A percentile compares a stretch with the other conserved stretches of the same genome.
Evolutionary conservation across 2,113 vertebrate species (phyloP).

Genomic region (Coracopsis vasa): DNA sequence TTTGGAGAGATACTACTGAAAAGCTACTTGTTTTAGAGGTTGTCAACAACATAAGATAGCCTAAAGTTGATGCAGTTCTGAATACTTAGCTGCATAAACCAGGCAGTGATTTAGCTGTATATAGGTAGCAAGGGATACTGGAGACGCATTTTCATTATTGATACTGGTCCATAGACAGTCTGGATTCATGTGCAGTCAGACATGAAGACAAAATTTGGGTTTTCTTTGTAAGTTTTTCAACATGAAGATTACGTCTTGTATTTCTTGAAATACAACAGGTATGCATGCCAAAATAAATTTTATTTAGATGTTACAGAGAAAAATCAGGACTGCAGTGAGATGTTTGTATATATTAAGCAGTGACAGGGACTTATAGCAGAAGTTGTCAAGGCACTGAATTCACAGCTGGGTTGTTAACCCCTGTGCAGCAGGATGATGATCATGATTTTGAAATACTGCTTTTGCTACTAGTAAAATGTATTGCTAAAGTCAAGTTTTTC

Average conservation of each 20-base stretch:
- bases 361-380: neutral
- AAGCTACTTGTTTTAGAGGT: neutral
- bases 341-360: neutral
- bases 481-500: neutral
- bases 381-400: neutral
- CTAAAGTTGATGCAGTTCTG: neutral
- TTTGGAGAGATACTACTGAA: neutral
- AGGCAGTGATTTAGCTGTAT: neutral
- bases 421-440: neutral
- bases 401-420: neutral
- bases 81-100: neutral
- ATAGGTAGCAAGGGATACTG: neutral
- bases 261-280: neutral
- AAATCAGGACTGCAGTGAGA: neutral
- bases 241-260: neutral
- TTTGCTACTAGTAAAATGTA: neutral
- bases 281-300: neutral
- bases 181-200: neutral
- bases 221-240: neutral
- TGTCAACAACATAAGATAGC: neutral
- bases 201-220: neutral
- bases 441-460: neutral
- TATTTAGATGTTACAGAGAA: neutral
- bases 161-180: too few relatives aligned
- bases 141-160: neutral